Evolutionary conservation across 1,140 invertebrate genomes (phyloP), one percentile per base, ranked within the genome.

Genomic region (Ceratosolen solmsi): DNA sequence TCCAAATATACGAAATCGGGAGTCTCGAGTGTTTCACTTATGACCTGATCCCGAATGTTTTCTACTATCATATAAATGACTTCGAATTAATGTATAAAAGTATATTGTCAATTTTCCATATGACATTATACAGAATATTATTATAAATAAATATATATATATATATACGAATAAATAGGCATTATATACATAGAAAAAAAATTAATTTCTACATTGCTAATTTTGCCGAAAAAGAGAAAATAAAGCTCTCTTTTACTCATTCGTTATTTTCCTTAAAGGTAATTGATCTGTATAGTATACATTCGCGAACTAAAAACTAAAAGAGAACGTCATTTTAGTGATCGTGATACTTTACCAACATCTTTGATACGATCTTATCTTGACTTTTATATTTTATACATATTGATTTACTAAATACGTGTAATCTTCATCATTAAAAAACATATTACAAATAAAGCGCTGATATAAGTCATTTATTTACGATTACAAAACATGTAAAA

Each of bases 361-460:
- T 30, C 41, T 27, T 49, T 49, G n/a, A 1, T 17, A 49, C 8
- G 70, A 71, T 71, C 70, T 71, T 71, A 71, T 71, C 41, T 49
- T 15, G 0, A 17, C 41, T 54, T 49, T 38, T 49, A 71, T 71
- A 38, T 27, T 30, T 27, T 25, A 27, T 49, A 20, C 38, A 4
- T 71, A 49, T 38, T 38, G 22, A 38, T 68, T 46, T 38, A 20
- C 20, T 38, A 33, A n/a, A 68, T 15, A 38, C n/a, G 17, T 22
- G 8, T 68, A 68, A 38, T 68, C 33, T 38, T 68, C 33, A n/a
- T 20, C 63, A 9, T 38, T 38, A 65, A 68, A 36, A 68, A n/a
- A n/a, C 36, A 17, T 5, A 0, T 1, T 0, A 9, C 20, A 9
- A 0, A 68, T 68, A 68, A 7, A 9, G 11, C 63, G 33, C 33